These are phyloP conservation scores for Cyphomyrus plagiostoma DNA, from an alignment of 2,113 vertebrate genomes.

Conservation along the genomic window DNA sequence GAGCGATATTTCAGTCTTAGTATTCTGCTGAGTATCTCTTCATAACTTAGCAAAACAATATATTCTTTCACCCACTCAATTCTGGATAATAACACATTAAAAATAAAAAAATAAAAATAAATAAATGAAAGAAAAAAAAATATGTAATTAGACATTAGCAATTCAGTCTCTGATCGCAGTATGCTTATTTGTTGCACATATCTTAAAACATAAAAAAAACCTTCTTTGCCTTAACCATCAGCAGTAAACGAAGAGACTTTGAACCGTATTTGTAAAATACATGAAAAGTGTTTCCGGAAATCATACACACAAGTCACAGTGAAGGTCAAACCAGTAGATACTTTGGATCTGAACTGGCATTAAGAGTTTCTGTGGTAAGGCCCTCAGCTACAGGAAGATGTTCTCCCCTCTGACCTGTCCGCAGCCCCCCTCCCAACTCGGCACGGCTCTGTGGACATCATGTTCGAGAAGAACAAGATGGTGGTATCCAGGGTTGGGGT, in stretches of 20 bases:
- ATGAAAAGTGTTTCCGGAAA: constrained; percentile 45
- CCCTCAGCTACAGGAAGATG: constrained; percentile 18
- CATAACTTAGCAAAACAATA: constrained; percentile 63
- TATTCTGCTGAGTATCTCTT: constrained; percentile 52
- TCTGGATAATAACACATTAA: constrained; percentile 45
- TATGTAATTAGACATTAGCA: constrained; percentile 17
- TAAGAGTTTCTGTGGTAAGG: background rate
- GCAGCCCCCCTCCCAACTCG: constrained; percentile 48
- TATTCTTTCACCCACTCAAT: constrained; percentile 56
- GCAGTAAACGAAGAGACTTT: background rate
- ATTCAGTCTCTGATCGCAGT: background rate
- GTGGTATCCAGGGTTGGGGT: constrained; percentile 28
- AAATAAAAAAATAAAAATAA: background rate
- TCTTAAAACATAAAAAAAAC: background rate
- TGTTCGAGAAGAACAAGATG: constrained; percentile 25
- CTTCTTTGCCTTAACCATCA: background rate
- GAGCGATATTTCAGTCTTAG: constrained; percentile 46
- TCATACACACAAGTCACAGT: constrained; percentile 10
- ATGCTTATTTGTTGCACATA: background rate
- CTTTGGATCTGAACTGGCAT: background rate
- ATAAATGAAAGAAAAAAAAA: constrained; percentile 52
- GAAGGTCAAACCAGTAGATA: background rate
- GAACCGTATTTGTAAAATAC: background rate
- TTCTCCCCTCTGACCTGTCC: constrained; percentile 25
- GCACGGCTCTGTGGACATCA: constrained; percentile 40